Evolutionary conservation across 2,113 vertebrate species (phyloP).

Genomic region (Neomonachus schauinslandi): DNA sequence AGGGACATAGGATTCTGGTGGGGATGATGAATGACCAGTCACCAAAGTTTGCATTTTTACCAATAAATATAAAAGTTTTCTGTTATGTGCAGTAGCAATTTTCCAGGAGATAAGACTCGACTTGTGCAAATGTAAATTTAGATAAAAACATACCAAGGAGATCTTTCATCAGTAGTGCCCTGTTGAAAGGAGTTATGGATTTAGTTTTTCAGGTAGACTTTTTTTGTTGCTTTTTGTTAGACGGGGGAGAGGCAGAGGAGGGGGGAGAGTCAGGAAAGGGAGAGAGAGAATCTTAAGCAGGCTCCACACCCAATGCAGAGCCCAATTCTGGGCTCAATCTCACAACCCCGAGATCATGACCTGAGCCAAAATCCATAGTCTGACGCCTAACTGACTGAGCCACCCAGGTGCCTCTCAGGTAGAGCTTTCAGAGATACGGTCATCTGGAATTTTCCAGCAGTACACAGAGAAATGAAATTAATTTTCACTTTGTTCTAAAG

Average conservation of each 20-base stretch:
- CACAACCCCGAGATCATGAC: background rate
- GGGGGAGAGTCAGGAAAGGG: too few relatives aligned
- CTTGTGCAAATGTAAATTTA: background rate
- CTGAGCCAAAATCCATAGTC: background rate
- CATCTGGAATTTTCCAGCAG: slow-evolving; percentile 1
- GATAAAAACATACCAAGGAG: background rate
- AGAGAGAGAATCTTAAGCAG: background rate
- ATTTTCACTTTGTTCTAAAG: slow-evolving; percentile 53
- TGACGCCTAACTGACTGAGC: background rate
- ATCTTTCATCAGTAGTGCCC: background rate
- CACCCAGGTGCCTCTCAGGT: background rate
- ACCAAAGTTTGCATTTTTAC: background rate
- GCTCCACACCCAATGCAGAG: background rate
- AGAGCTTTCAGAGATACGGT: background rate
- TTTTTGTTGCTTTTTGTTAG: background rate
- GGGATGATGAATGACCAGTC: background rate
- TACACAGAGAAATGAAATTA: slow-evolving; percentile 30
- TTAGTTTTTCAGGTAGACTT: background rate
- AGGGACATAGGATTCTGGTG: background rate
- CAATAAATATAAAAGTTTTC: background rate
- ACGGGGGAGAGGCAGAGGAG: background rate
- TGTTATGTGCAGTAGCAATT: background rate
- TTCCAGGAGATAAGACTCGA: background rate
- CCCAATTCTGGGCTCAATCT: background rate
- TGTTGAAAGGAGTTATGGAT: background rate